Evolutionary conservation across 2,797 vertebrate genomes (phyloP), one percentile per base, ranked within the genome.

Genomic region (Sebastes minor): DNA sequence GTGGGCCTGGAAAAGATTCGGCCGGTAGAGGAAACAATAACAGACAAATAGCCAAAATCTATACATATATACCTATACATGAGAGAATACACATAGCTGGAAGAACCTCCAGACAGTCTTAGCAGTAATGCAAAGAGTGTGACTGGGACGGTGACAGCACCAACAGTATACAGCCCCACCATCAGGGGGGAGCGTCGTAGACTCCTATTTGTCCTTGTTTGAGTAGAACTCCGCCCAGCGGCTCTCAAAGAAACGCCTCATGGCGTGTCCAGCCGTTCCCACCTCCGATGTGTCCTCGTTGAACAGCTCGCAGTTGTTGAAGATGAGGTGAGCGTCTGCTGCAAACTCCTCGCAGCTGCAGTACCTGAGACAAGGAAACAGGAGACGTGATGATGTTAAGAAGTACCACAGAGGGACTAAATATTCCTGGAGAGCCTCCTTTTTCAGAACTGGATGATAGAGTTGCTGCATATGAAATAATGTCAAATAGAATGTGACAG

Each of bases 211-310:
- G 92, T 96, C 95, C 72, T 91, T 95, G 90, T 96, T 95, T 90
- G 97, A 97, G 95, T 97, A 98, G 94, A 99, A 98, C 91, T 99
- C 97, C 61, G 97, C 96, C 98, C 98, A 99, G 85, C 98, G 97
- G 95, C 95, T 98, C 95, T 98, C 96, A 74, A 98, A 99, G 94
- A 99, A 99, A 23, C 91, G 94, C 67, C 97, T 96, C 97, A 98
- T 97, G 89, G 95, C 81, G 86, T 97, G 96, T n/a, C 98, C 98
- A 0, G 98, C 98, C 82, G 91, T 91, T 74, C 98, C 98, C 92
- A 99, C 97, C 83, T 96, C 97, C 0, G 97, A 99, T 2, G 98
- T 97, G 85, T 99, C 98, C 90, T 99, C 98, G 2, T 99, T 99
- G 94, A 99, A 99, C 72, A 97, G 96, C 95, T 96, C 97, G 78